Evolutionary conservation across 2,113 vertebrate species (phyloP), one percentile per base, ranked within the genome.

Genomic region (Chrysochloris asiatica): DNA sequence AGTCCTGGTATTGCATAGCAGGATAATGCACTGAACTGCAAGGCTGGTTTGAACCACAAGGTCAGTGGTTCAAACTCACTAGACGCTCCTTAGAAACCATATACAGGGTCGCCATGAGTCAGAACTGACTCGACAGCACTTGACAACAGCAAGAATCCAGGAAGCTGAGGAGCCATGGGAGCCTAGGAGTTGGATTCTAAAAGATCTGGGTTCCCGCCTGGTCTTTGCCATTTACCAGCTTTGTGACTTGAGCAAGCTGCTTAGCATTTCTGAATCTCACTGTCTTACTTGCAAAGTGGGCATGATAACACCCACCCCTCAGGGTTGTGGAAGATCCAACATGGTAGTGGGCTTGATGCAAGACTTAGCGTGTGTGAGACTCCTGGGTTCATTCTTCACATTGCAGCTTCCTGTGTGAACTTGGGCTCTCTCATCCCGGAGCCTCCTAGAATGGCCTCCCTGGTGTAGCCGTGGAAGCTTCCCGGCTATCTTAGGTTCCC

Each of bases 181-280:
- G 54, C 28, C 8, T 43, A 69, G 73, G 69, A 14, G 11, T 61
- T 6, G 56, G 48, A 11, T 77, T 89, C 69, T 82, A 67, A 82
- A 4, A 8, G 11, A 8, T 76, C 63, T 87, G 69, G 48, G 47
- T 54, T 79, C 33, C 16, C 6, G 0, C 28, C 26, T 33, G 47
- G 33, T n/a, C 45, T 80, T 43, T 61, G 54, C 38, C 9, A 14
- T 13, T 90, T 8, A 24, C 14, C 33, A 12, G 14, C 85, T 80
- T 4, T 33, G 41, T 95, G 93, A 90, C 83, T 79, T 92, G 92
- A 93, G 61, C 56, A 63, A 71, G 52, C 7, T 33, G 14, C 45
- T 43, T 45, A 33, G 71, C 41, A 33, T 72, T 71, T 71, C 86
- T 48, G 65, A 71, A 36, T 47, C 75, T 56, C 83, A 38, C 41